Percentiles rank a stretch among this genome's conserved stretches.
These are phyloP conservation scores for Microtus ochrogaster DNA, from an alignment of 2,113 vertebrate genomes.

Conservation along the genomic window DNA sequence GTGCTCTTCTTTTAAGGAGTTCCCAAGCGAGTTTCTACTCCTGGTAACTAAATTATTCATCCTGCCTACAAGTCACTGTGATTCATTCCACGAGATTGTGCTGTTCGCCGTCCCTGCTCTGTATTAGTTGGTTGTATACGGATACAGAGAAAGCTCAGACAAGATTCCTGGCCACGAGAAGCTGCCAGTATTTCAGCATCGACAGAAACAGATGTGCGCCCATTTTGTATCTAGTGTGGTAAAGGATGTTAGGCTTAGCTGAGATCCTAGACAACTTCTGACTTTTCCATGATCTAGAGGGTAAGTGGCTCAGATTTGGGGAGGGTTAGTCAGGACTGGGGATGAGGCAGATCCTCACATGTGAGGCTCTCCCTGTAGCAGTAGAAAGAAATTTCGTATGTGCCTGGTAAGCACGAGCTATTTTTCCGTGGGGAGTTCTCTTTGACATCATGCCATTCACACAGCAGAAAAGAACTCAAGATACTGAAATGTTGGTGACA, in stretches of 20 bases:
- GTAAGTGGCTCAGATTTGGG: not conserved
- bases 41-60: not conserved
- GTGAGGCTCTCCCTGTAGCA: not conserved
- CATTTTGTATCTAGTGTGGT: not conserved
- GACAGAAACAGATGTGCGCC: not conserved
- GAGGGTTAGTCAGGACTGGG: not conserved
- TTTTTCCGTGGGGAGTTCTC: not conserved
- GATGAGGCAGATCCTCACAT: not conserved
- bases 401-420: not conserved
- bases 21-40: conserved; percentile 25
- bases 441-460: not conserved
- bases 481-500: conserved; percentile 39
- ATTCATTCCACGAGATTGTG: conserved; percentile 14
- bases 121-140: not conserved
- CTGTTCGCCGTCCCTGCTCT: not conserved
- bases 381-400: not conserved
- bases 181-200: not conserved
- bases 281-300: not conserved
- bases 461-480: not conserved
- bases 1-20: not conserved
- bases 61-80: not conserved
- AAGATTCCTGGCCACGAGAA: not conserved
- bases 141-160: conserved; percentile 38
- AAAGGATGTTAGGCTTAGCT: conserved; percentile 22
- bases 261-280: not conserved